Percentiles rank a stretch among this genome's conserved stretches.
Evolutionary conservation across 2,113 vertebrate species (phyloP).

Genomic region (Eptatretus burgeri): DNA sequence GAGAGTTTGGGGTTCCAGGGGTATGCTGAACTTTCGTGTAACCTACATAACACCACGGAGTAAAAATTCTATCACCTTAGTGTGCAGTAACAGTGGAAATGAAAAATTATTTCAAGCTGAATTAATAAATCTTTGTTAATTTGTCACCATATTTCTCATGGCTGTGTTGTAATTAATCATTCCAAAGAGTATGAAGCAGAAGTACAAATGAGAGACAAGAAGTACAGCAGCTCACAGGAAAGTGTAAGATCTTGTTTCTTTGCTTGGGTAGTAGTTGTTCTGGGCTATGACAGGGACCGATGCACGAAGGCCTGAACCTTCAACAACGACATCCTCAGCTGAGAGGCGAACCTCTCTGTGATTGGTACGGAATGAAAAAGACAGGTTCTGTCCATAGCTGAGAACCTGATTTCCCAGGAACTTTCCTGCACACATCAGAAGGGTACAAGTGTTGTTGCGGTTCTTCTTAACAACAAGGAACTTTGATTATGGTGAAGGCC

Average conservation of each 20-base stretch:
- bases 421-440: constrained; percentile 21
- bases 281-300: constrained; percentile 11
- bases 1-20: constrained; percentile 15
- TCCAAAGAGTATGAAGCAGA: too few relatives aligned
- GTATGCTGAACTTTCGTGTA: constrained; percentile 28
- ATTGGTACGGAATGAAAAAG: constrained; percentile 24
- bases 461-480: too few relatives aligned
- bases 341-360: constrained; percentile 12
- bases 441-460: too few relatives aligned
- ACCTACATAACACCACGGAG: constrained; percentile 15
- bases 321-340: constrained; percentile 22
- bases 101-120: too few relatives aligned
- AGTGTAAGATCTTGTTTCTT: background rate
- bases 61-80: too few relatives aligned
- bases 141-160: too few relatives aligned
- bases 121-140: too few relatives aligned
- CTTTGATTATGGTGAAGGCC: too few relatives aligned
- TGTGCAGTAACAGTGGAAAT: too few relatives aligned
- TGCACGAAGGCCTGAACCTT: constrained; percentile 25
- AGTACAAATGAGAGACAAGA: too few relatives aligned
- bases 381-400: constrained; percentile 43
- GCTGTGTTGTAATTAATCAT: too few relatives aligned
- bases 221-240: background rate
- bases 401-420: constrained; percentile 35
- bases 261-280: constrained; percentile 2